Evolutionary conservation across 1,140 invertebrate genomes (phyloP).

Genomic region (Hycleus cichorii): DNA sequence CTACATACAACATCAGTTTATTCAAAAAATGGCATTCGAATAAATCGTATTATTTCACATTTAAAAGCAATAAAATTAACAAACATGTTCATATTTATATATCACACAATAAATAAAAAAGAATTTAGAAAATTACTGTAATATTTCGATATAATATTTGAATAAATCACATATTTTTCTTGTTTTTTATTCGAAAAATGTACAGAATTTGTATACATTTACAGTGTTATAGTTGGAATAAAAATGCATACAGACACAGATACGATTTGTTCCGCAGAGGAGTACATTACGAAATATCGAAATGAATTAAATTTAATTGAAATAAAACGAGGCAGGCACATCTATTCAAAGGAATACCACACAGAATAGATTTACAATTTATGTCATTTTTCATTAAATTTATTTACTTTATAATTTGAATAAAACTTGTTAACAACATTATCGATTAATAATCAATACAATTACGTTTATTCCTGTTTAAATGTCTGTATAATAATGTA

Average conservation of each 20-base stretch:
- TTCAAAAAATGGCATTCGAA: not conserved
- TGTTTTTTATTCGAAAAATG: not conserved
- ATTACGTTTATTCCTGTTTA: not conserved
- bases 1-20: conserved; percentile 8
- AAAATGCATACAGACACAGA: not conserved
- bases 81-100: not conserved
- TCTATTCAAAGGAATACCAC: not conserved
- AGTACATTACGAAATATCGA: not conserved
- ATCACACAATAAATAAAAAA: no score
- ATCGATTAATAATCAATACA: no score
- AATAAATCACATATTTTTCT: no score
- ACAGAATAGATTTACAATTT: conserved; percentile 4
- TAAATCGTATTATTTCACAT: conserved; percentile 4
- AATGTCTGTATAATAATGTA: no score
- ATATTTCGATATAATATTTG: no score
- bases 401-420: conserved; percentile 6
- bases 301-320: not conserved
- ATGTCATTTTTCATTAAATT: conserved; percentile 3
- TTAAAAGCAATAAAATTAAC: conserved; percentile 10
- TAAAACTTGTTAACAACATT: not conserved
- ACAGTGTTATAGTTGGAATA: not conserved
- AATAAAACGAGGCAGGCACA: not conserved
- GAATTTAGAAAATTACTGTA: no score
- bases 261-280: not conserved
- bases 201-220: not conserved